A percentile compares a stretch with the other conserved stretches of the same genome.
phyloP scores from a whole-genome alignment of 2,113 vertebrate genomes.

The Eretmochelys imbricata region DNA sequence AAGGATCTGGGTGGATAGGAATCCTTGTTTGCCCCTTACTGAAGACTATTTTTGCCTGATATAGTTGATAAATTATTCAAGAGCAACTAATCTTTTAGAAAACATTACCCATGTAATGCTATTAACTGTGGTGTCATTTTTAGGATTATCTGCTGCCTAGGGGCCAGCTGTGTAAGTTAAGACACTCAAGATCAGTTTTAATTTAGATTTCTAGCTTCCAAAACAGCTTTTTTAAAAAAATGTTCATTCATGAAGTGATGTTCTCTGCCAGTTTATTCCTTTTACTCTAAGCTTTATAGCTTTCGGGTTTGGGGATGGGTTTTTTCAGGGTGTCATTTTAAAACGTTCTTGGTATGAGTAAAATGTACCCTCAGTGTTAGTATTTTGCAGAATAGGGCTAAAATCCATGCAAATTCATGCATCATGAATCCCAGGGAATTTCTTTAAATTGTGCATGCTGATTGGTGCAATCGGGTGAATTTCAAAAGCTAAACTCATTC shows the following conservation, averaged over 20 bases:
- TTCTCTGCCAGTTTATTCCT: not conserved
- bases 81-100: not conserved
- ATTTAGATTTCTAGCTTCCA: not conserved
- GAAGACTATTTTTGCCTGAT: not conserved
- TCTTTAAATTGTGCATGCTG: too few relatives aligned
- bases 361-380: accelerated
- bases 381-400: not conserved
- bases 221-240: not conserved
- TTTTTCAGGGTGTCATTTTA: not conserved
- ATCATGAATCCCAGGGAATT: not conserved
- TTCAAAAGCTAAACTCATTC: not conserved
- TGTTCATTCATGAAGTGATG: not conserved
- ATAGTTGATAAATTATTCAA: not conserved
- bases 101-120: not conserved
- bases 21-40: not conserved
- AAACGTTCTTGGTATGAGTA: not conserved
- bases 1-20: not conserved
- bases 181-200: not conserved
- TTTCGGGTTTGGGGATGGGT: not conserved
- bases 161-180: not conserved
- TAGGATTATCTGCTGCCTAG: not conserved
- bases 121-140: not conserved
- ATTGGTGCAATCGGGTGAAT: not conserved
- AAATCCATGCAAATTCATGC: not conserved
- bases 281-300: not conserved